phyloP scores from a whole-genome alignment of 2,113 vertebrate species.

The Thalassoma bifasciatum region DNA sequence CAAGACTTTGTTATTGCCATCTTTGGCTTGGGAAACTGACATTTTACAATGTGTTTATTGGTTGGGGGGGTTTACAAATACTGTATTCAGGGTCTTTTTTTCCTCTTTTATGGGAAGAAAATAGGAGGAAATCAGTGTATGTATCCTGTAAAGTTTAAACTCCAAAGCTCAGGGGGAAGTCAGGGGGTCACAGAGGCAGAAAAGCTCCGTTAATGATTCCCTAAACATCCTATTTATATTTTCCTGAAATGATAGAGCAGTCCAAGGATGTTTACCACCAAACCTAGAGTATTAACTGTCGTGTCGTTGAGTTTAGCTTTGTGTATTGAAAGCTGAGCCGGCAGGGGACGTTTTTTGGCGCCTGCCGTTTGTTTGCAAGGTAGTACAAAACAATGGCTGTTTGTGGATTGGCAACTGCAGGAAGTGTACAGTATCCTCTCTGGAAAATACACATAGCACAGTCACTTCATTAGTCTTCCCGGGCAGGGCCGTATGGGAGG shows the following conservation, averaged over 20 bases:
- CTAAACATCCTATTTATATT: slow-evolving; percentile 59
- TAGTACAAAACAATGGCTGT: slow-evolving; percentile 71
- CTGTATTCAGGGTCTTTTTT: slow-evolving; percentile 49
- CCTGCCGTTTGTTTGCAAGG: slow-evolving; percentile 64
- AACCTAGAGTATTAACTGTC: slow-evolving; percentile 6
- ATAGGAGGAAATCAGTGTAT: slow-evolving; percentile 58
- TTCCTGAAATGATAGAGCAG: slow-evolving; percentile 42
- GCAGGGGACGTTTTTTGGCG: slow-evolving; percentile 44
- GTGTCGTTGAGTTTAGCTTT: slow-evolving; percentile 23
- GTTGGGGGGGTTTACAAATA: slow-evolving; percentile 38
- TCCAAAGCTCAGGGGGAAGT: slow-evolving; percentile 32
- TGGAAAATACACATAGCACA: slow-evolving; percentile 66
- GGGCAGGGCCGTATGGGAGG: slow-evolving; percentile 24
- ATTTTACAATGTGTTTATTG: slow-evolving; percentile 69
- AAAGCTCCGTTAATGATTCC: slow-evolving; percentile 46
- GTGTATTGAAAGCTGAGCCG: slow-evolving; percentile 42
- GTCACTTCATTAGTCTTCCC: slow-evolving; percentile 63
- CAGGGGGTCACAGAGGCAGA: slow-evolving; percentile 37
- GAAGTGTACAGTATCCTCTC: slow-evolving; percentile 70
- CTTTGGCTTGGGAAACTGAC: slow-evolving; percentile 50
- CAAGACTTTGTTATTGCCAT: slow-evolving; percentile 54
- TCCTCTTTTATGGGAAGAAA: slow-evolving; percentile 44
- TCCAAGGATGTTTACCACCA: slow-evolving; percentile 53
- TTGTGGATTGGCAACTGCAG: slow-evolving; percentile 60
- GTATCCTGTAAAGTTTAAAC: slow-evolving; percentile 53